Evolutionary conservation across 2,113 vertebrate species (phyloP).

Genomic region (Zosterops pallidus): DNA sequence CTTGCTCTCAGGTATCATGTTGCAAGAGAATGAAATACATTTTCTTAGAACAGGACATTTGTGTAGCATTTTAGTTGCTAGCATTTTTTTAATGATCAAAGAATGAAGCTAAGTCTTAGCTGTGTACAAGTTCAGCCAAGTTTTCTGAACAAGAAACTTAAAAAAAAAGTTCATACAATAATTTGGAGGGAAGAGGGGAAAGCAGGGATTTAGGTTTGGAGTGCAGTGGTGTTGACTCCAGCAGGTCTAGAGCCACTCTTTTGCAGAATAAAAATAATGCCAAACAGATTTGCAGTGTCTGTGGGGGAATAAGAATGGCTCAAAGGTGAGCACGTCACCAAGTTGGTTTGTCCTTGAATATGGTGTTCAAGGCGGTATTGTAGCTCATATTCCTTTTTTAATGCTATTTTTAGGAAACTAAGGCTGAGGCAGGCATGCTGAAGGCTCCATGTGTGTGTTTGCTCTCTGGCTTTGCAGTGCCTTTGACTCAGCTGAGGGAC

Average conservation of each 20-base stretch:
- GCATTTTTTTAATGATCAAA: background rate
- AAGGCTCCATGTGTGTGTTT: rapidly evolving
- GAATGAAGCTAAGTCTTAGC: background rate
- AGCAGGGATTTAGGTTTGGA: background rate
- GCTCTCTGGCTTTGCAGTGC: background rate
- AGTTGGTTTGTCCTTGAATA: background rate
- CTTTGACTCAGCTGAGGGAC: background rate
- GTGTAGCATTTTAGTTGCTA: background rate
- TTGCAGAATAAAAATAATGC: background rate
- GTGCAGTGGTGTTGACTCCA: background rate
- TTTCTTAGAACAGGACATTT: background rate
- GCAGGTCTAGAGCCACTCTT: background rate
- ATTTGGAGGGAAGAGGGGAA: background rate
- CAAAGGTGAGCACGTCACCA: background rate
- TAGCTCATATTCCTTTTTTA: background rate
- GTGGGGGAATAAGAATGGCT: background rate
- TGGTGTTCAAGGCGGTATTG: background rate
- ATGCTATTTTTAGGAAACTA: background rate
- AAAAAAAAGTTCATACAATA: background rate
- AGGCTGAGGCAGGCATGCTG: background rate
- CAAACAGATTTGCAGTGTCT: background rate
- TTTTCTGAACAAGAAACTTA: background rate
- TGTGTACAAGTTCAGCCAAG: background rate
- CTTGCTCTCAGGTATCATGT: background rate
- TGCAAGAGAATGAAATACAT: background rate